These are phyloP conservation scores for Dermolepida albohirtum DNA, from an alignment of 2,888 invertebrate genomes.

Conservation along the genomic window DNA sequence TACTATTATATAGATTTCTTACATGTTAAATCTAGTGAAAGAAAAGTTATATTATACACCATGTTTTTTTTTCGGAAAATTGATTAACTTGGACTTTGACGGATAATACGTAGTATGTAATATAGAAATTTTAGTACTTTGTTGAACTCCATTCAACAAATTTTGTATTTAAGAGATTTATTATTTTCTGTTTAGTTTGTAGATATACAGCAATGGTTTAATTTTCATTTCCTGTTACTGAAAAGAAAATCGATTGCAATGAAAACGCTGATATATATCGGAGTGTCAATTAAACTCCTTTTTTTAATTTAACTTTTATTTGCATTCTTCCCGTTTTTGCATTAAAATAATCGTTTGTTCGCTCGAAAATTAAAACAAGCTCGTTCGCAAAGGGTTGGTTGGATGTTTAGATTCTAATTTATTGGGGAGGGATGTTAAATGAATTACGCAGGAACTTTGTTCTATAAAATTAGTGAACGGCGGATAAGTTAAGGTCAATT, in stretches of 20 bases:
- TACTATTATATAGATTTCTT: too few species aligned
- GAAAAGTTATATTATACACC: too few species aligned
- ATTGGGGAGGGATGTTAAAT: conserved; percentile 9
- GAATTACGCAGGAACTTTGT: conserved; percentile 2
- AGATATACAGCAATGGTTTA: neutral
- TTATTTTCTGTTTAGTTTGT: neutral
- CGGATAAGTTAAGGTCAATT: too few species aligned
- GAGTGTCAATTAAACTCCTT: conserved; percentile 26
- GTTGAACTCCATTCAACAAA: too few species aligned
- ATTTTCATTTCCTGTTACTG: neutral
- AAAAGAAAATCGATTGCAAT: conserved; percentile 21
- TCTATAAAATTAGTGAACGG: too few species aligned
- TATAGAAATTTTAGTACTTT: too few species aligned
- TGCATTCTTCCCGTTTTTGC: conserved; percentile 19
- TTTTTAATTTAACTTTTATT: conserved; percentile 34
- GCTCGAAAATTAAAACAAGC: conserved; percentile 27
- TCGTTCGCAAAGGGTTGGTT: conserved; percentile 16
- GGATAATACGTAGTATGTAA: too few species aligned
- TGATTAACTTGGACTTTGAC: too few species aligned
- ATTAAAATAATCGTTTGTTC: conserved; percentile 31
- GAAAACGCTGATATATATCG: conserved; percentile 17
- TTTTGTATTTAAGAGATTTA: too few species aligned
- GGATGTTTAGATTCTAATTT: conserved; percentile 32
- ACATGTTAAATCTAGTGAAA: too few species aligned
- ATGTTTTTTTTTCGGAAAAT: too few species aligned